These are phyloP conservation scores for Sipha flava DNA, from an alignment of 1,140 invertebrate species.

Conservation along the genomic window DNA sequence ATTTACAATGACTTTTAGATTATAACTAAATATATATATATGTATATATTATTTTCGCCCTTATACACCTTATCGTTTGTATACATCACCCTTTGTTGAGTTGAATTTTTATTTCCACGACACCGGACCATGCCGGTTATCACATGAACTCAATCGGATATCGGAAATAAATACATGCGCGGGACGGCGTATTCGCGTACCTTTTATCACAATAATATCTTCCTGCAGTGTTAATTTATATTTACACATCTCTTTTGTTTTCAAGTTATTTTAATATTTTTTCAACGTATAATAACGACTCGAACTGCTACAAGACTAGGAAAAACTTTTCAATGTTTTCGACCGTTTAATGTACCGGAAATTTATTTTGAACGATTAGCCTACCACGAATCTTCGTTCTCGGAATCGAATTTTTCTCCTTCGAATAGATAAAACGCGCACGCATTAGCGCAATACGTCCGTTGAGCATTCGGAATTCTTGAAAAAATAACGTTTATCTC, in stretches of 20 bases:
- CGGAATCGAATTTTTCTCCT: neutral
- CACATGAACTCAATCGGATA: neutral
- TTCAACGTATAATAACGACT: neutral
- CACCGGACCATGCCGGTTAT: neutral
- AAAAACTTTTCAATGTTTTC: neutral
- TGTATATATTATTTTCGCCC: neutral
- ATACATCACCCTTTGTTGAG: neutral
- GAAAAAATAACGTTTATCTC: too few relatives aligned
- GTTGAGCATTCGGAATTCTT: too few relatives aligned
- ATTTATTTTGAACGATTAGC: neutral
- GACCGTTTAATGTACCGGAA: neutral
- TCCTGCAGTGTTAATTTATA: too few relatives aligned
- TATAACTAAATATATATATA: neutral
- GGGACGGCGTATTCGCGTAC: neutral
- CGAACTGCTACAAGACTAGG: neutral
- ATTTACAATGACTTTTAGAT: slow-evolving; percentile 10
- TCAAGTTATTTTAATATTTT: neutral
- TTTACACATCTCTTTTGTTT: neutral
- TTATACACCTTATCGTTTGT: neutral
- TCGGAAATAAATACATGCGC: neutral
- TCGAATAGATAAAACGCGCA: too few relatives aligned
- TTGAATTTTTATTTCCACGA: neutral
- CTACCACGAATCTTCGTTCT: neutral
- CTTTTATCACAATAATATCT: neutral
- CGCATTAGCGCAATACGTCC: too few relatives aligned